A percentile compares a stretch with the other conserved stretches of the same genome.
These are phyloP conservation scores for Hirtodrosophila confusa DNA, from an alignment of 2,888 invertebrate genomes.

Conservation along the genomic window DNA sequence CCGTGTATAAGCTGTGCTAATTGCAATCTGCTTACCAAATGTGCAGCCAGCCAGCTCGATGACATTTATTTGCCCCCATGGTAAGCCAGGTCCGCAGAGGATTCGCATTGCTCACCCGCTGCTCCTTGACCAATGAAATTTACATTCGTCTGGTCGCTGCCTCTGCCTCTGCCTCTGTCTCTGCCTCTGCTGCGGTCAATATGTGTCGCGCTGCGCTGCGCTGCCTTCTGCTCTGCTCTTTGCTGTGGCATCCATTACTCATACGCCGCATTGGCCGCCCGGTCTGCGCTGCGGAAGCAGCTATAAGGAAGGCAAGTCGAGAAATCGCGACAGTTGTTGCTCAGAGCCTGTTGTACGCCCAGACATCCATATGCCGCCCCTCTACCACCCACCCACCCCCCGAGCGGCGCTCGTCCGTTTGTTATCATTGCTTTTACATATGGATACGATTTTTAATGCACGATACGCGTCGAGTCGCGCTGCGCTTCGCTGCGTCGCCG, in stretches of 20 bases:
- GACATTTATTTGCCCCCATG: slow-evolving; percentile 33
- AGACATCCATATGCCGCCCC: slow-evolving; percentile 13
- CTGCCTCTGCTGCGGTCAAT: slow-evolving; percentile 48
- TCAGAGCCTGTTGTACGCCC: not conserved
- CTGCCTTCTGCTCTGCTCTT: slow-evolving; percentile 19
- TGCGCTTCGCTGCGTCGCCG: slow-evolving; percentile 11
- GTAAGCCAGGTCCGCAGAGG: slow-evolving; percentile 15
- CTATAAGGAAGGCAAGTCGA: slow-evolving; percentile 33
- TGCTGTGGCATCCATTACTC: slow-evolving; percentile 52
- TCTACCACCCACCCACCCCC: not conserved
- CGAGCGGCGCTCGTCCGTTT: slow-evolving; percentile 36
- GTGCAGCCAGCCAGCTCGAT: slow-evolving; percentile 20
- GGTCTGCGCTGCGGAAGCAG: slow-evolving; percentile 39
- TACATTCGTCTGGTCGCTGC: slow-evolving; percentile 41
- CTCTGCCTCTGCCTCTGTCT: slow-evolving; percentile 3
- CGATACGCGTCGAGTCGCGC: slow-evolving; percentile 45
- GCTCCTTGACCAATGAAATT: slow-evolving; percentile 40
- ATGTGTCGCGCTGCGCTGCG: slow-evolving; percentile 34
- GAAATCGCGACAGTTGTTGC: slow-evolving; percentile 47
- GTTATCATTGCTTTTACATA: slow-evolving; percentile 76
- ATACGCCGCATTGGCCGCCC: slow-evolving; percentile 47
- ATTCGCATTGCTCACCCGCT: slow-evolving; percentile 6
- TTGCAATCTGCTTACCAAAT: slow-evolving; percentile 35
- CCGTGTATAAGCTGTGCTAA: slow-evolving; percentile 12
- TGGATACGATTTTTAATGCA: slow-evolving; percentile 77